Percentiles rank a stretch among this genome's conserved stretches.
These are phyloP conservation scores for Malacoctenus gilli DNA, from an alignment of 2,797 vertebrate species.

Conservation along the genomic window DNA sequence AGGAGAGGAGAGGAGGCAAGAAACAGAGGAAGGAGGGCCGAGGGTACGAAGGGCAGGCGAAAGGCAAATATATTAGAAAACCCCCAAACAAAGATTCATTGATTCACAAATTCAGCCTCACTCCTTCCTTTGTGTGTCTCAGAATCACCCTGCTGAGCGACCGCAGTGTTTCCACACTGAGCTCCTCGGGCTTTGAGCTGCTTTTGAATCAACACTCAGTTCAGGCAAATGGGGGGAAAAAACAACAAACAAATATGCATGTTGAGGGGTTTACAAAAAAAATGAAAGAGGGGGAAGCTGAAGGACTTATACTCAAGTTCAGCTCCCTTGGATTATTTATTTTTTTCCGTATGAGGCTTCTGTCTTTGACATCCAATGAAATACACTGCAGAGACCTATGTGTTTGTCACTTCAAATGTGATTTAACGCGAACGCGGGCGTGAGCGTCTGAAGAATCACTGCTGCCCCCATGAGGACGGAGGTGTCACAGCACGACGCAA, in stretches of 20 bases:
- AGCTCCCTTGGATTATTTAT: constrained; percentile 2
- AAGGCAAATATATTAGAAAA: constrained; percentile 46
- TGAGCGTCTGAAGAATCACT: constrained; percentile 37
- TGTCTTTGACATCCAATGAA: constrained; percentile 29
- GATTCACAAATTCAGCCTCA: constrained; percentile 70
- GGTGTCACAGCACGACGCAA: constrained; percentile 21
- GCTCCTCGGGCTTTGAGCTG: constrained; percentile 14
- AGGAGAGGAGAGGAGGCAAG: background rate
- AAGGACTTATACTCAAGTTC: constrained; percentile 17
- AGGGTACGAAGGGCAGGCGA: constrained; percentile 6
- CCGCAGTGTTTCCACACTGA: constrained; percentile 13
- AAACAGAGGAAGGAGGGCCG: background rate
- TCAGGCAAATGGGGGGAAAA: constrained; percentile 37
- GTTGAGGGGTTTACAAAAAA: background rate
- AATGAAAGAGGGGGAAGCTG: background rate
- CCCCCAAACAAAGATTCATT: constrained; percentile 60
- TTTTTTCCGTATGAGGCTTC: constrained; percentile 12
- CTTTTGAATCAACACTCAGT: constrained; percentile 39
- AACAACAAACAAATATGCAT: constrained; percentile 39
- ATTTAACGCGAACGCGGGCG: constrained; percentile 5
- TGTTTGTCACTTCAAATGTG: constrained; percentile 23
- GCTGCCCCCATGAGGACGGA: constrained; percentile 72
- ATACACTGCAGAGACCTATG: constrained; percentile 21
- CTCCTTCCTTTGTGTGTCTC: constrained; percentile 39
- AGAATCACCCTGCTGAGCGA: constrained; percentile 15